phyloP scores from a whole-genome alignment of 2,797 vertebrate species.

The Etheostoma nigrum region DNA sequence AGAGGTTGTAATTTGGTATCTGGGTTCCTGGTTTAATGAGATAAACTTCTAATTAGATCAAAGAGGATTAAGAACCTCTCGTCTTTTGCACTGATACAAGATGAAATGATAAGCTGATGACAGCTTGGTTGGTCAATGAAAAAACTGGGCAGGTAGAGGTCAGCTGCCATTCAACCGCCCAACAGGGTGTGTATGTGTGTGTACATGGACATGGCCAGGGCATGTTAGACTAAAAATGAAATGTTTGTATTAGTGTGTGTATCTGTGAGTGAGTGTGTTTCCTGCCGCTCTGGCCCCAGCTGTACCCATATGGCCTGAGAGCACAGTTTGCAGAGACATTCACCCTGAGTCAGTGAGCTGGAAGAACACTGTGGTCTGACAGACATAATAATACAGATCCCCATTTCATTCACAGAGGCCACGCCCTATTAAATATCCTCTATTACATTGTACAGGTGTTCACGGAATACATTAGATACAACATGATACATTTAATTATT shows the following conservation, averaged over 20 bases:
- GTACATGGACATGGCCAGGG: constrained; percentile 7
- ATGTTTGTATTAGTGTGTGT: constrained; percentile 57
- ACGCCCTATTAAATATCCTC: constrained; percentile 1
- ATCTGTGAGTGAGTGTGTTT: constrained; percentile 58
- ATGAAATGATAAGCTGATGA: constrained; percentile 36
- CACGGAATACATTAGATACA: constrained; percentile 24
- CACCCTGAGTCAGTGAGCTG: constrained; percentile 63
- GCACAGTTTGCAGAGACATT: constrained; percentile 66
- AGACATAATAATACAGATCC: constrained; percentile 29
- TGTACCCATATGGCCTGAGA: constrained; percentile 75
- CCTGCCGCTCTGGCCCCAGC: constrained; percentile 71
- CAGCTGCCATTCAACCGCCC: constrained; percentile 20
- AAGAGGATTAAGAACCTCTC: constrained; percentile 20
- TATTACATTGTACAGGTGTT: constrained; percentile 34
- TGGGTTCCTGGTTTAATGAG: constrained; percentile 23
- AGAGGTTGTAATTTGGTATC: constrained; percentile 22
- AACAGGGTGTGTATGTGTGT: constrained; percentile 10
- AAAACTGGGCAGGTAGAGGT: constrained; percentile 24
- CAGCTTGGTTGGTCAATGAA: constrained; percentile 15
- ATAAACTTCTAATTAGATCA: constrained; percentile 40
- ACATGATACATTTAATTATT: constrained; percentile 16
- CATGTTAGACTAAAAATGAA: constrained; percentile 36
- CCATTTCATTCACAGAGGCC: constrained; percentile 22
- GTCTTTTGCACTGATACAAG: neutral
- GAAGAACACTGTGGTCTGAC: constrained; percentile 52